Evolutionary conservation across 2,113 vertebrate genomes (phyloP).

Genomic region (Oreotrochilus melanogaster): DNA sequence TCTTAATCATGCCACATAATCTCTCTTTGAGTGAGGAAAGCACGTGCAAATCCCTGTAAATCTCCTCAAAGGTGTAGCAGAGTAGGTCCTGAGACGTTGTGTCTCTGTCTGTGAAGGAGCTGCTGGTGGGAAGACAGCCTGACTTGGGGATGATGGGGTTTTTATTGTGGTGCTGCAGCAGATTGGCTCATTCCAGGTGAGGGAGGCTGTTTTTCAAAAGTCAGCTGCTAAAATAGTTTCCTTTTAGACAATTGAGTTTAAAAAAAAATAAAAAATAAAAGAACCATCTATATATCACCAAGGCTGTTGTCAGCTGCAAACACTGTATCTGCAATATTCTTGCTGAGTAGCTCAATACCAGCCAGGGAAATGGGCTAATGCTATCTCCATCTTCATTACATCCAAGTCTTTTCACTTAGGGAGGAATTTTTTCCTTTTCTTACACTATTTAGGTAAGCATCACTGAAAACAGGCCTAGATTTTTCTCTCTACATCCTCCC

Average conservation of each 20-base stretch:
- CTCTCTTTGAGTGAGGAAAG: conserved; percentile 19
- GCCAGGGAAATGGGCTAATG: conserved; percentile 32
- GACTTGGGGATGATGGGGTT: background rate
- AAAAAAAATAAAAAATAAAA: background rate
- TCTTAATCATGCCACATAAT: conserved; percentile 45
- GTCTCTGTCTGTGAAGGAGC: background rate
- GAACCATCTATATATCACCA: background rate
- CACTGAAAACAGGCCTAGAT: background rate
- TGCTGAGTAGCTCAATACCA: background rate
- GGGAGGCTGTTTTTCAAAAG: conserved; percentile 29
- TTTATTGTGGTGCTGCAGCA: background rate
- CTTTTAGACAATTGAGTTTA: conserved; percentile 8
- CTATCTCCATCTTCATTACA: conserved; percentile 16
- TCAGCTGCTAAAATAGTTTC: conserved; percentile 32
- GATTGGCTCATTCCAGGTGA: background rate
- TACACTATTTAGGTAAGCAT: background rate
- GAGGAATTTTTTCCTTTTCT: conserved; percentile 37
- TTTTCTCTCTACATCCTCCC: background rate
- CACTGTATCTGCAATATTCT: background rate
- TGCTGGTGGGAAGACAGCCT: background rate
- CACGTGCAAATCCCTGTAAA: conserved; percentile 24
- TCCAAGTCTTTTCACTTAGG: background rate
- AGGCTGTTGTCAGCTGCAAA: background rate
- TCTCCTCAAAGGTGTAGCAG: conserved; percentile 13
- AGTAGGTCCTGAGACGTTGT: background rate